Conservation (phyloP, 2,113 vertebrate species). For the Proterorhinus semilunaris region DNA sequence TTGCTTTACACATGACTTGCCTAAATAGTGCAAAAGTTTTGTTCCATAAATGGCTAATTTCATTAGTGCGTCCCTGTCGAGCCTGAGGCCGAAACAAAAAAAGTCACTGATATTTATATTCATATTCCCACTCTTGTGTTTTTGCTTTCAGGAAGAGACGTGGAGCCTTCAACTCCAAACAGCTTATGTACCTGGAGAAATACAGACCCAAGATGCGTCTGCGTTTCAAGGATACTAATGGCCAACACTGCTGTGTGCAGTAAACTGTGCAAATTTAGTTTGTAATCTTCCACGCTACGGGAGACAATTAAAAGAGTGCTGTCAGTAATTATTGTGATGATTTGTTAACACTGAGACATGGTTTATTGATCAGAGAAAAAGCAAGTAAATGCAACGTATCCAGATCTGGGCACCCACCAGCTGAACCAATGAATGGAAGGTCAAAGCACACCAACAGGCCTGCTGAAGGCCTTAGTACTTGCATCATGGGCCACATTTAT, state of each 20-base stretch:
- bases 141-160: conserved; percentile 87
- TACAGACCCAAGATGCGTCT: conserved; percentile 97
- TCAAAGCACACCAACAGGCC: conserved; percentile 79
- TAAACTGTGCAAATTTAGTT: conserved; percentile 71
- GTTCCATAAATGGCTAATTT: background rate
- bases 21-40: background rate
- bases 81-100: background rate
- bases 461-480: conserved; percentile 65
- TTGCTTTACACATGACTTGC: too few relatives aligned
- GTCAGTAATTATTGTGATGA: conserved; percentile 80
- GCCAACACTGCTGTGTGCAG: conserved; percentile 92
- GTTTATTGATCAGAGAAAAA: conserved; percentile 70
- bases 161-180: conserved; percentile 99
- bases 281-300: conserved; percentile 56
- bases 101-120: background rate
- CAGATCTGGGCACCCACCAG: conserved; percentile 78
- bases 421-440: conserved; percentile 75
- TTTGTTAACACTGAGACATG: conserved; percentile 76
- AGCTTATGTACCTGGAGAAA: conserved; percentile 99
- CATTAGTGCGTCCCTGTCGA: background rate
- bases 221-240: conserved; percentile 93
- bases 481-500: conserved; percentile 67
- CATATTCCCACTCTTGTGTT: background rate
- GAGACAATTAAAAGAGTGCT: conserved; percentile 64
- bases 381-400: conserved; percentile 68